phyloP scores from a whole-genome alignment of 2,113 vertebrate genomes.

The Brachyhypopomus occidentalis region DNA sequence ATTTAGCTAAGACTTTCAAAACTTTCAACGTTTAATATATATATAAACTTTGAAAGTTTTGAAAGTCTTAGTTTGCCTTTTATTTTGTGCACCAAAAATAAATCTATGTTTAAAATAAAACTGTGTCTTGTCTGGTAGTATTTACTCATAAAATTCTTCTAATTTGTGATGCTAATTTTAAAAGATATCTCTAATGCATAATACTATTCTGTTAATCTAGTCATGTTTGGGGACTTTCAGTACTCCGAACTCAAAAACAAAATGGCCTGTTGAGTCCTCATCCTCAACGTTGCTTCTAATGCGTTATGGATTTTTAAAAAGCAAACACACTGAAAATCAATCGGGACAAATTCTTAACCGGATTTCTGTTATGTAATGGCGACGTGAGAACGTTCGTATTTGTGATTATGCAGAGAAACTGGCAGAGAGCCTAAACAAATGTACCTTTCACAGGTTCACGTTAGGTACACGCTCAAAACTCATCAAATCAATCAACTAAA shows the following conservation, averaged over 20 bases:
- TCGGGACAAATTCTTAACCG: neutral
- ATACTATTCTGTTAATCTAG: too few relatives aligned
- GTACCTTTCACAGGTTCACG: neutral
- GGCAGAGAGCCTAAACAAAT: neutral
- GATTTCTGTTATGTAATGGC: neutral
- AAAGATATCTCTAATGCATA: too few relatives aligned
- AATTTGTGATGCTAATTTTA: too few relatives aligned
- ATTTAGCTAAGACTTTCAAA: neutral
- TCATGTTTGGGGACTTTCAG: too few relatives aligned
- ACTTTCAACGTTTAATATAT: too few relatives aligned
- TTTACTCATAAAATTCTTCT: too few relatives aligned
- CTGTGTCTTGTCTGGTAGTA: neutral
- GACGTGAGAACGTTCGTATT: slow-evolving; percentile 5
- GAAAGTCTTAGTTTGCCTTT: too few relatives aligned
- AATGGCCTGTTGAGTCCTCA: too few relatives aligned
- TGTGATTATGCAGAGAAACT: neutral
- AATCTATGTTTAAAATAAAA: slow-evolving; percentile 4
- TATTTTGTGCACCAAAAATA: neutral
- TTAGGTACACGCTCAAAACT: neutral
- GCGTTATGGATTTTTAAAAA: too few relatives aligned
- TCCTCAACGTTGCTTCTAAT: too few relatives aligned
- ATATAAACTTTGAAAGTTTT: neutral
- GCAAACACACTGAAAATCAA: neutral
- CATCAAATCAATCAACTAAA: neutral
- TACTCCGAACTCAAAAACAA: too few relatives aligned